phyloP scores from a whole-genome alignment of 2,113 vertebrate species.

The Panthera leo region DNA sequence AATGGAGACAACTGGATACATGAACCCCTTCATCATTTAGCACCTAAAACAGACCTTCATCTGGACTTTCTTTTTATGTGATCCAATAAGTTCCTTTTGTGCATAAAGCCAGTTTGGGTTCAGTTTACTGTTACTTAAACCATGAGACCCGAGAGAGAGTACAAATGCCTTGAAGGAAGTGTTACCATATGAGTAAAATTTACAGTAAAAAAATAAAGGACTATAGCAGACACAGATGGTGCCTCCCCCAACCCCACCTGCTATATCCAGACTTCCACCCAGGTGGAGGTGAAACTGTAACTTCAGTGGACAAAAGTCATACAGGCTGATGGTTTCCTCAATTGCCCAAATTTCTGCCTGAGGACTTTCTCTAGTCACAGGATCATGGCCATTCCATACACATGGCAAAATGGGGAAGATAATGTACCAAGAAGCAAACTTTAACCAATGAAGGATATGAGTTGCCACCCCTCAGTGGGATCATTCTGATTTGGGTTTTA shows the following conservation, averaged over 20 bases:
- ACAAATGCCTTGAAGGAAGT: not conserved
- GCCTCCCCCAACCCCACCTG: too few species aligned
- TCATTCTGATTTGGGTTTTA: not conserved
- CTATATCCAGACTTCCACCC: not conserved
- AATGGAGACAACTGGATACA: not conserved
- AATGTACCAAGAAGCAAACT: not conserved
- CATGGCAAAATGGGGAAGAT: not conserved
- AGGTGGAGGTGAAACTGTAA: not conserved
- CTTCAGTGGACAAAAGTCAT: not conserved
- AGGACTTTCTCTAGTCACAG: not conserved
- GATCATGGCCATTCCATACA: not conserved
- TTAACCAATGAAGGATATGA: not conserved
- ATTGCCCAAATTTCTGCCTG: not conserved
- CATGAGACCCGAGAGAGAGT: not conserved
- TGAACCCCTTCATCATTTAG: not conserved
- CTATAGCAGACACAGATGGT: not conserved
- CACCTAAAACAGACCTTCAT: not conserved
- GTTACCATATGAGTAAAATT: not conserved
- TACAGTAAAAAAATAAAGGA: not conserved
- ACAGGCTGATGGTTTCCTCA: not conserved
- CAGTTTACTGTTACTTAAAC: not conserved
- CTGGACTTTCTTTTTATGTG: not conserved
- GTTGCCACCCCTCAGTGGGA: not conserved
- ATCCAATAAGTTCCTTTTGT: not conserved
- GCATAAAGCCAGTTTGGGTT: not conserved